phyloP scores from a whole-genome alignment of 2,888 invertebrate genomes.

The Sinohyriopsis cumingii region DNA sequence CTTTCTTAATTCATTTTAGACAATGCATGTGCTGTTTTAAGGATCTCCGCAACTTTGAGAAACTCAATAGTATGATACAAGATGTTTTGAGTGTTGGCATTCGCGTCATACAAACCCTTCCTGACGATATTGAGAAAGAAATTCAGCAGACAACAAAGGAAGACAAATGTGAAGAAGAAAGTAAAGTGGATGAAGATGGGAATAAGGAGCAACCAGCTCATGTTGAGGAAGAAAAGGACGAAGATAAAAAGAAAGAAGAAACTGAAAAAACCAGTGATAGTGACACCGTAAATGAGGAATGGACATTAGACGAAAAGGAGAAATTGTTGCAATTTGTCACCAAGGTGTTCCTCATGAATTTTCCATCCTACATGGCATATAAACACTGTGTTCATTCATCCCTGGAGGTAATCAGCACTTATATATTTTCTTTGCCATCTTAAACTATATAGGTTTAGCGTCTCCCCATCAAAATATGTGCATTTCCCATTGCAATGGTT shows the following conservation, averaged over 20 bases:
- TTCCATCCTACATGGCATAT: constrained; percentile 82
- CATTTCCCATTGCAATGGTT: no score
- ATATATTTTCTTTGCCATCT: background rate
- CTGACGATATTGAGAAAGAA: constrained; percentile 55
- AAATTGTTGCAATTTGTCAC: constrained; percentile 90
- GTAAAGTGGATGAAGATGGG: constrained; percentile 23
- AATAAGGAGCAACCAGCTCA: constrained; percentile 47
- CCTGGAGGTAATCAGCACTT: constrained; percentile 75
- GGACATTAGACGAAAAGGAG: constrained; percentile 89
- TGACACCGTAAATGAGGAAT: constrained; percentile 66
- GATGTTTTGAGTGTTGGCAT: constrained; percentile 88
- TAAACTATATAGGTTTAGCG: background rate
- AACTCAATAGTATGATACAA: constrained; percentile 90
- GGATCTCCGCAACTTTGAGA: constrained; percentile 92
- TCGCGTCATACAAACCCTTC: constrained; percentile 78
- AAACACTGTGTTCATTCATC: constrained; percentile 86
- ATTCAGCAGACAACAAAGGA: constrained; percentile 27
- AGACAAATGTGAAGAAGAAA: constrained; percentile 23
- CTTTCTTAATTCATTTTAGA: constrained; percentile 75
- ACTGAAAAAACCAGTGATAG: constrained; percentile 29
- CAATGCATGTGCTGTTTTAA: constrained; percentile 97
- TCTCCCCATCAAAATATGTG: no score
- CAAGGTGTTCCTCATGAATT: constrained; percentile 90
- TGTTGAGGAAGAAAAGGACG: constrained; percentile 5
- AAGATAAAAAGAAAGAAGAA: constrained; percentile 23